Percentiles rank a stretch among this genome's conserved stretches.
Conservation (phyloP, 2,888 invertebrate genomes). For the Standfussiana lucernea region DNA sequence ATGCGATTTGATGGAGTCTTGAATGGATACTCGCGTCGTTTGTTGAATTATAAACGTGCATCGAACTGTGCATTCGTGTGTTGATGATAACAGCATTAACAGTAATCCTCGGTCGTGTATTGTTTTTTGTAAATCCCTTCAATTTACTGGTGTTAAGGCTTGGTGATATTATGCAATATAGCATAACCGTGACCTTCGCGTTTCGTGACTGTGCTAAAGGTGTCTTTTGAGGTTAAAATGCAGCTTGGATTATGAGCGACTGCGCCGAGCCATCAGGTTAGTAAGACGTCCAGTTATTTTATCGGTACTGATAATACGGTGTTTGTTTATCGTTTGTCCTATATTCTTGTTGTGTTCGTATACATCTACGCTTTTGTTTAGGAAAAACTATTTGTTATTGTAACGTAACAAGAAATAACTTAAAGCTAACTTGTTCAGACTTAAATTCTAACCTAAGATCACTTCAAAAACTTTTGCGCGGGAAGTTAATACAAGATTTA, state of each 20-base stretch:
- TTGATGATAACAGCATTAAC: constrained; percentile 90
- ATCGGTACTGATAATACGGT: constrained; percentile 82
- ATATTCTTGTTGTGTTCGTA: constrained; percentile 76
- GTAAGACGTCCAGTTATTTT: constrained; percentile 83
- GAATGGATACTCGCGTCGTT: constrained; percentile 83
- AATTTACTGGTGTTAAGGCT: constrained; percentile 83
- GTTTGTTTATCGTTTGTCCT: constrained; percentile 83
- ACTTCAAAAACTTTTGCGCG: constrained; percentile 40
- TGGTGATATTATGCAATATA: constrained; percentile 88
- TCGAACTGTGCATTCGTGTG: constrained; percentile 89
- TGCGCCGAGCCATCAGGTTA: constrained; percentile 90
- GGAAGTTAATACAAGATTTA: constrained; percentile 41
- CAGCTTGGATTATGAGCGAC: constrained; percentile 89
- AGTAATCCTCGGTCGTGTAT: constrained; percentile 86
- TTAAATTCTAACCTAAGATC: constrained; percentile 55
- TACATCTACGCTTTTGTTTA: constrained; percentile 40
- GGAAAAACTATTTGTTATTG: constrained; percentile 48
- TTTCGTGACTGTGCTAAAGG: constrained; percentile 86
- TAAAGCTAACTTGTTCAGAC: constrained; percentile 25
- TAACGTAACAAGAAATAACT: constrained; percentile 27
- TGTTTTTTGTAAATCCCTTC: constrained; percentile 83
- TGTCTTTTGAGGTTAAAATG: constrained; percentile 90
- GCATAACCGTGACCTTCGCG: constrained; percentile 89
- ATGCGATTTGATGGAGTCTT: constrained; percentile 83
- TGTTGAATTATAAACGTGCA: constrained; percentile 87